Conservation (phyloP, 2,797 vertebrate genomes). For the Craterocephalus amniculus region DNA sequence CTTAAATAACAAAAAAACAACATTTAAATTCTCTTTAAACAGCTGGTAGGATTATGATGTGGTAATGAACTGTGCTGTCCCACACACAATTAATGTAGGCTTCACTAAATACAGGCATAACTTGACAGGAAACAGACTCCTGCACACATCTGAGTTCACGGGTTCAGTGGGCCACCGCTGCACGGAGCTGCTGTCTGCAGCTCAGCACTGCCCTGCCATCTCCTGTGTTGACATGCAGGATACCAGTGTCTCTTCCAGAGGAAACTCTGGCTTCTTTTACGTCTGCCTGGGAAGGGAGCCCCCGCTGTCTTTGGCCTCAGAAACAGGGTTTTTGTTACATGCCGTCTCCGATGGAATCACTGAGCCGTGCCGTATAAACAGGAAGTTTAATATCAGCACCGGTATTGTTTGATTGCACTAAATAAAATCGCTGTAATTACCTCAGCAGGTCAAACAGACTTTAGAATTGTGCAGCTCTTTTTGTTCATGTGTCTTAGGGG, state of each 20-base stretch:
- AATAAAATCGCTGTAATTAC: slow-evolving; percentile 45
- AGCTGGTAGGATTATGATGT: slow-evolving; percentile 55
- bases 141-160: slow-evolving; percentile 59
- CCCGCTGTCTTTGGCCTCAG: slow-evolving; percentile 70
- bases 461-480: slow-evolving; percentile 24
- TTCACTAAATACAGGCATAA: slow-evolving; percentile 50
- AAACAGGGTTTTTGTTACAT: slow-evolving; percentile 59
- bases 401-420: slow-evolving; percentile 45
- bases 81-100: slow-evolving; percentile 56
- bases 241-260: slow-evolving; percentile 76
- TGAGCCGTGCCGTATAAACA: slow-evolving; percentile 55
- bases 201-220: slow-evolving; percentile 57
- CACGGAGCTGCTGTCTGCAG: slow-evolving; percentile 48
- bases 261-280: slow-evolving; percentile 81
- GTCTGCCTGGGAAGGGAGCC: slow-evolving; percentile 68
- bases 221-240: slow-evolving; percentile 80
- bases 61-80: slow-evolving; percentile 59
- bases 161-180: slow-evolving; percentile 76
- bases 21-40: slow-evolving; percentile 59
- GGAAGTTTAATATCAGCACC: slow-evolving; percentile 59
- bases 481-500: slow-evolving; percentile 11
- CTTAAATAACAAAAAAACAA: slow-evolving; percentile 27
- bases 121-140: slow-evolving; percentile 72
- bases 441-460: slow-evolving; percentile 34
- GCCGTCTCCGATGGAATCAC: slow-evolving; percentile 55